Evolutionary conservation across 2,797 vertebrate species (phyloP).

Genomic region (Craterocephalus amniculus): DNA sequence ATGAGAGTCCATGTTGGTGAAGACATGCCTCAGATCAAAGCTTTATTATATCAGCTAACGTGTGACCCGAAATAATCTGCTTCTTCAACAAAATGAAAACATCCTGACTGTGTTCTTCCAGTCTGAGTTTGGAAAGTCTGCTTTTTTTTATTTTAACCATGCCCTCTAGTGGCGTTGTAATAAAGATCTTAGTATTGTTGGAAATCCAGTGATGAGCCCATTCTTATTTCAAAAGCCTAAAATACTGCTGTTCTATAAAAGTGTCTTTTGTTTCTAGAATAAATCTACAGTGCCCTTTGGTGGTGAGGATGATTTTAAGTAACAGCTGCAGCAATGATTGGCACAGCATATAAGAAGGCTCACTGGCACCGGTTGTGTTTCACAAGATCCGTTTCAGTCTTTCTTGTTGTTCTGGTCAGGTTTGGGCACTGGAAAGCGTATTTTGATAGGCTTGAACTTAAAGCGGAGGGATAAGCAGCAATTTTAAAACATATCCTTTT

Average conservation of each 20-base stretch:
- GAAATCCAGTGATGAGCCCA: not conserved
- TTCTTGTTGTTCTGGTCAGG: no score
- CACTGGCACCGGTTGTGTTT: not conserved
- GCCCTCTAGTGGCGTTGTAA: not conserved
- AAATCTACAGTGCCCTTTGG: not conserved
- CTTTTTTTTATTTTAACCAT: not conserved
- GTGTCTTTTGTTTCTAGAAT: not conserved
- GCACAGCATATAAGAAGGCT: not conserved
- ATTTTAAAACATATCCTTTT: no score
- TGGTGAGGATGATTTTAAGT: not conserved
- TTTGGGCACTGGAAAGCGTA: no score
- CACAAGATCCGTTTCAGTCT: no score
- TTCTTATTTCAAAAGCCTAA: not conserved
- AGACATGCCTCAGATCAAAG: slow-evolving; percentile 69
- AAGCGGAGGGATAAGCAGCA: no score
- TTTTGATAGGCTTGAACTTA: no score
- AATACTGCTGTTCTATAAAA: not conserved
- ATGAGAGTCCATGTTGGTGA: slow-evolving; percentile 51
- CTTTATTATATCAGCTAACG: slow-evolving; percentile 34
- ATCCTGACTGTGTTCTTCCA: slow-evolving; percentile 22
- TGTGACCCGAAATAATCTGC: slow-evolving; percentile 60
- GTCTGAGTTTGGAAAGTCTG: not conserved
- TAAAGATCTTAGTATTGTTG: not conserved
- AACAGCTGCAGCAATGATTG: not conserved
- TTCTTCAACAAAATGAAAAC: slow-evolving; percentile 54